These are phyloP conservation scores for Periophthalmodon schlosseri DNA, from an alignment of 2,113 vertebrate species.

Conservation along the genomic window DNA sequence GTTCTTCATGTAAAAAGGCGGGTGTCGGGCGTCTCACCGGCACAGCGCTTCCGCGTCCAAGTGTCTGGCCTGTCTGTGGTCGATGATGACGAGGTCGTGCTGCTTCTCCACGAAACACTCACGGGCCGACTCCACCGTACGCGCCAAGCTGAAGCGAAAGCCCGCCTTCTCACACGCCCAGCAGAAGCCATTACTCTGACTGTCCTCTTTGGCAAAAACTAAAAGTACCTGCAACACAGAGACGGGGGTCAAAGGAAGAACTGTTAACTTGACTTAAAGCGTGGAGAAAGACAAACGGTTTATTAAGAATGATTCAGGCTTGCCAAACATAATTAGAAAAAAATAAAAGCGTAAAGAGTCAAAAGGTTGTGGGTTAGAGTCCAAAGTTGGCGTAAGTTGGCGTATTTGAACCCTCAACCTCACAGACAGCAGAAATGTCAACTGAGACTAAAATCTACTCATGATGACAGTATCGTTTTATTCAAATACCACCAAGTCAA, in stretches of 20 bases:
- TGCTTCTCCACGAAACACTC: slow-evolving; percentile 90
- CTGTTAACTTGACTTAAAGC: too few relatives aligned
- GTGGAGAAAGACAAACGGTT: too few relatives aligned
- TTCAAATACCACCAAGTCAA: too few relatives aligned
- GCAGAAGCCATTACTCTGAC: slow-evolving; percentile 92
- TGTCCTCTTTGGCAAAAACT: slow-evolving; percentile 98
- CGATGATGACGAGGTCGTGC: slow-evolving; percentile 95
- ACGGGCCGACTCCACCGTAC: slow-evolving; percentile 85
- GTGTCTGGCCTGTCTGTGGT: slow-evolving; percentile 91
- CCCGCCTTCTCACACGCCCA: slow-evolving; percentile 94
- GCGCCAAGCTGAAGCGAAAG: slow-evolving; percentile 86
- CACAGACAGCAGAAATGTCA: too few relatives aligned
- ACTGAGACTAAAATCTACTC: too few relatives aligned
- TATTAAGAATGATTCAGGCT: too few relatives aligned
- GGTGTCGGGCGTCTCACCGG: slow-evolving; percentile 78
- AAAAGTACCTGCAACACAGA: slow-evolving; percentile 87
- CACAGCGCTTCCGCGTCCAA: slow-evolving; percentile 94
- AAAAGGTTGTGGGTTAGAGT: too few relatives aligned
- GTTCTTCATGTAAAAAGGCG: background rate
- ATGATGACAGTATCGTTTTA: too few relatives aligned
- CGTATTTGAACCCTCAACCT: too few relatives aligned
- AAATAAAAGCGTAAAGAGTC: too few relatives aligned
- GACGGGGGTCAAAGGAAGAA: background rate
- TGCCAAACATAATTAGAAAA: too few relatives aligned
- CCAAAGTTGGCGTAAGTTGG: too few relatives aligned